Percentiles rank a stretch among this genome's conserved stretches.
These are phyloP conservation scores for Pterocles burchelli DNA, from an alignment of 2,113 vertebrate genomes.

Conservation along the genomic window DNA sequence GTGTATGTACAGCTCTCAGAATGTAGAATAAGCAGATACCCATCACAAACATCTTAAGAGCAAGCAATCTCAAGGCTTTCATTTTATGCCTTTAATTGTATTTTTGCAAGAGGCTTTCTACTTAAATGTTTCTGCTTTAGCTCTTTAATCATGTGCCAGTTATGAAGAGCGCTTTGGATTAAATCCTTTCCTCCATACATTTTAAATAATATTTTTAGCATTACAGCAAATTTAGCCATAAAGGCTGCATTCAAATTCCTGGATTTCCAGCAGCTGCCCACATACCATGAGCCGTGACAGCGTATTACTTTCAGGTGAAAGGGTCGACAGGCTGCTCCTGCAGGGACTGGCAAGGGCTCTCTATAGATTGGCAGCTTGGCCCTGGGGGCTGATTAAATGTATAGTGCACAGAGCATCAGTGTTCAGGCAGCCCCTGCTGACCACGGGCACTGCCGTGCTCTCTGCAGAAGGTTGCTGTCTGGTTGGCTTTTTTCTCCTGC, in stretches of 20 bases:
- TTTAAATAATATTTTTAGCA: background rate
- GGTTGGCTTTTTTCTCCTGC: background rate
- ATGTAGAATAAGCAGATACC: slow-evolving; percentile 37
- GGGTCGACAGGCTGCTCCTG: background rate
- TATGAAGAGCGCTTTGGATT: background rate
- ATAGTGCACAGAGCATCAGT: background rate
- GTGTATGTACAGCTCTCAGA: background rate
- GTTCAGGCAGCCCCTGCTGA: background rate
- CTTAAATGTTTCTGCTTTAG: background rate
- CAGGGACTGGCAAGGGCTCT: background rate
- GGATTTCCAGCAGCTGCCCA: background rate
- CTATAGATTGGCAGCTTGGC: background rate
- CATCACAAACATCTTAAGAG: slow-evolving; percentile 52
- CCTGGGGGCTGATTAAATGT: slow-evolving; percentile 24
- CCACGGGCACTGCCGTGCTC: background rate
- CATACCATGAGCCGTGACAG: background rate
- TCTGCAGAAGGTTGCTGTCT: background rate
- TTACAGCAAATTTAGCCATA: background rate
- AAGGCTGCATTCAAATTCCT: background rate
- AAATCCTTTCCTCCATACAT: background rate
- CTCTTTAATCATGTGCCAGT: background rate
- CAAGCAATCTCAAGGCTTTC: slow-evolving; percentile 13
- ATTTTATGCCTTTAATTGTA: slow-evolving; percentile 6
- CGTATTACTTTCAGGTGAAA: background rate
- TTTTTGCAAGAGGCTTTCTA: slow-evolving; percentile 33